phyloP scores from a whole-genome alignment of 2,888 invertebrate genomes.

The Rhynchonema sp. region DNA sequence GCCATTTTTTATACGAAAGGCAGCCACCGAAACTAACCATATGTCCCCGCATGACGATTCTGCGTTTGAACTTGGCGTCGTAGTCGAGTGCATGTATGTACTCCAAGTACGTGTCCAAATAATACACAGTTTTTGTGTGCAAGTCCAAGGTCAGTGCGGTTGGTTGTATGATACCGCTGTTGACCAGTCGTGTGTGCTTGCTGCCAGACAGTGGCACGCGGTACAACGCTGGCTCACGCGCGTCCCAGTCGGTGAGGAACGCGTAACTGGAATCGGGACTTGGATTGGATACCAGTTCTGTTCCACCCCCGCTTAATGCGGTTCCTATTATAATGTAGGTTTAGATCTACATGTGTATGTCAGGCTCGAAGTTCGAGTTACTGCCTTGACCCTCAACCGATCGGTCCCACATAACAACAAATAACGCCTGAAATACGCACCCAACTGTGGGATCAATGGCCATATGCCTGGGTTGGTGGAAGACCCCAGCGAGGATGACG shows the following conservation, averaged over 20 bases:
- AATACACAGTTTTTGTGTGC: conserved; percentile 36
- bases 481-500: conserved; percentile 46
- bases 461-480: conserved; percentile 50
- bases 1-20: too few relatives aligned
- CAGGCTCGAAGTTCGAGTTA: too few relatives aligned
- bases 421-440: too few relatives aligned
- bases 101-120: conserved; percentile 52
- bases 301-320: too few relatives aligned
- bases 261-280: conserved; percentile 42
- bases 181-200: conserved; percentile 42
- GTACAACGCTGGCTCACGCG: conserved; percentile 42
- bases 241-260: conserved; percentile 59
- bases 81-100: conserved; percentile 57
- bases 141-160: conserved; percentile 51
- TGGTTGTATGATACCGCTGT: conserved; percentile 54
- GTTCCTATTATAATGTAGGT: too few relatives aligned
- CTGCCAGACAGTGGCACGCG: conserved; percentile 46
- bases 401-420: too few relatives aligned
- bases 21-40: conserved; percentile 3
- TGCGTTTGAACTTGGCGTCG: conserved; percentile 38
- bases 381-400: too few relatives aligned
- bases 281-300: too few relatives aligned
- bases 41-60: conserved; percentile 8
- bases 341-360: too few relatives aligned
- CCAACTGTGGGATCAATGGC: conserved; percentile 57